Evolutionary conservation across 2,113 vertebrate genomes (phyloP).

Genomic region (Thomomys bottae): DNA sequence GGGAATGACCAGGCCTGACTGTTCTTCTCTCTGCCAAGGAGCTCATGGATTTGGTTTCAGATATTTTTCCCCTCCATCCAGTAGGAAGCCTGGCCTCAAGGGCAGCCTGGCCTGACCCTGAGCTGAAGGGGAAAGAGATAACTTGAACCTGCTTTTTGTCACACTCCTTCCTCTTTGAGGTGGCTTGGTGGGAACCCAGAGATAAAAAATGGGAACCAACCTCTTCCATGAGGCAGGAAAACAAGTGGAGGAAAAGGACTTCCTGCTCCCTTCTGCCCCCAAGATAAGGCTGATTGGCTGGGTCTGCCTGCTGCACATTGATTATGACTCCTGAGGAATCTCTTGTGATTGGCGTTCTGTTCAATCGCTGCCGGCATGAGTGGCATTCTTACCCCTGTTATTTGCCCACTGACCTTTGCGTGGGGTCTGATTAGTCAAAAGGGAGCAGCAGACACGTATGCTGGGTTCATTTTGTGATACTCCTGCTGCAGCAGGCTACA

Average conservation of each 20-base stretch:
- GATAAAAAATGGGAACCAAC: constrained; percentile 85
- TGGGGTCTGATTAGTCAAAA: constrained; percentile 86
- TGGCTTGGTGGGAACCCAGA: constrained; percentile 92
- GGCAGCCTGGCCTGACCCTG: constrained; percentile 81
- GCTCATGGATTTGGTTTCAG: background rate
- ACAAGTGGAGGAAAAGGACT: constrained; percentile 87
- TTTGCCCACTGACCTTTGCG: constrained; percentile 90
- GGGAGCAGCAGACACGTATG: constrained; percentile 50
- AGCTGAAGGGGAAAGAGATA: constrained; percentile 90
- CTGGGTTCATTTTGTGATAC: constrained; percentile 57
- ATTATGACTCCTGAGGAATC: constrained; percentile 92
- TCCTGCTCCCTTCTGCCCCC: constrained; percentile 85
- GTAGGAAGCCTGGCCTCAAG: background rate
- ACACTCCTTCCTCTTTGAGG: constrained; percentile 86
- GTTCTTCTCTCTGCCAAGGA: constrained; percentile 6
- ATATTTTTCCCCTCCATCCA: background rate
- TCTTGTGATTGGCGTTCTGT: constrained; percentile 87
- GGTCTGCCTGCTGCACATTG: constrained; percentile 90
- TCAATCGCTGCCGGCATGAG: constrained; percentile 71
- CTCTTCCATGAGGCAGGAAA: constrained; percentile 85
- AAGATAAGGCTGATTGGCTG: constrained; percentile 91
- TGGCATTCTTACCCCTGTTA: constrained; percentile 88
- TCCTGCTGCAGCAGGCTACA: constrained; percentile 23
- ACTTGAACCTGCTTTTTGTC: constrained; percentile 93
- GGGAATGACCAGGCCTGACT: background rate